Conservation (phyloP, 2,113 vertebrate species). For the Cinclus mexicanus region DNA sequence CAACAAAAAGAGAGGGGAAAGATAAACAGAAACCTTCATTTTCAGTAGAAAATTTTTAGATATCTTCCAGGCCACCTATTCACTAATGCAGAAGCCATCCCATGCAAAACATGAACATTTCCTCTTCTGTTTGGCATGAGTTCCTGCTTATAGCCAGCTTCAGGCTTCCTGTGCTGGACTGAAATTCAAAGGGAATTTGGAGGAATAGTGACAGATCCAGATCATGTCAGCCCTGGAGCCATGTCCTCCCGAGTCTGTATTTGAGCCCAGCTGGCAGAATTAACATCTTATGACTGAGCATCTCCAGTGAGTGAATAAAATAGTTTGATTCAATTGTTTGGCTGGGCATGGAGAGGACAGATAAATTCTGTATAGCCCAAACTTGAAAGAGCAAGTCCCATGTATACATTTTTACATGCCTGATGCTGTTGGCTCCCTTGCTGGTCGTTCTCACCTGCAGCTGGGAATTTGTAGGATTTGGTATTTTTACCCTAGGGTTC, state of each 20-base stretch:
- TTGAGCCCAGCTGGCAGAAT: background rate
- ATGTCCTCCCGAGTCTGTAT: background rate
- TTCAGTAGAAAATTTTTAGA: background rate
- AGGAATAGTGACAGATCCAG: background rate
- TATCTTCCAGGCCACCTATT: background rate
- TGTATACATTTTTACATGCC: background rate
- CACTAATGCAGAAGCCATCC: background rate
- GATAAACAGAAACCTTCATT: background rate
- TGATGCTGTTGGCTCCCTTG: background rate
- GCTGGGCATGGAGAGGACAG: background rate
- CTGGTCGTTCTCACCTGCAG: background rate
- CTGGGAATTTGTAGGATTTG: background rate
- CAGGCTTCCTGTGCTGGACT: background rate
- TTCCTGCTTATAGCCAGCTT: background rate
- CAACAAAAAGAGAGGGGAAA: background rate
- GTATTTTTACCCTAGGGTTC: background rate
- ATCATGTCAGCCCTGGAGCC: background rate
- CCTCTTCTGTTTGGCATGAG: background rate
- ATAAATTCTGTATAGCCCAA: background rate
- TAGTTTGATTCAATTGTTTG: background rate
- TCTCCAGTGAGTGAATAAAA: background rate
- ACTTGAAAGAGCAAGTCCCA: background rate
- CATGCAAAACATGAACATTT: background rate
- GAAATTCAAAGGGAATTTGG: background rate
- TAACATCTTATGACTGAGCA: background rate